Conservation (phyloP, 2,888 invertebrate species). For the Clitarchus hookeri region DNA sequence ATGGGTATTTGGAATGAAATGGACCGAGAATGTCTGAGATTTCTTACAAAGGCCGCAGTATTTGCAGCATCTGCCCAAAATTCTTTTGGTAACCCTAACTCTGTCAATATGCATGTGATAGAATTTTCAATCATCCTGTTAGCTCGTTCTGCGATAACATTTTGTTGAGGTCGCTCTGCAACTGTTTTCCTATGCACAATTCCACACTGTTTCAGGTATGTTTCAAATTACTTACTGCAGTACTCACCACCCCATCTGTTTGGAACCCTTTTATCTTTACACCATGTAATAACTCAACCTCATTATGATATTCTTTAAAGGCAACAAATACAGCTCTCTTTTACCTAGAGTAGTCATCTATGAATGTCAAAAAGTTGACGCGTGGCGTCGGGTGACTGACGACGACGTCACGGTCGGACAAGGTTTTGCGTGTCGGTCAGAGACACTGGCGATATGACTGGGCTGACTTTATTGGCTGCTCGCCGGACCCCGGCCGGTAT, state of each 20-base stretch:
- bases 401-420: too few relatives aligned
- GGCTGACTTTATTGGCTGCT: too few relatives aligned
- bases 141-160: not conserved
- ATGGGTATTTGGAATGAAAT: too few relatives aligned
- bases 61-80: not conserved
- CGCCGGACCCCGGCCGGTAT: too few relatives aligned
- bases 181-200: not conserved
- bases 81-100: not conserved
- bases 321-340: constrained; percentile 16
- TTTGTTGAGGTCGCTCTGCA: not conserved
- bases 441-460: too few relatives aligned
- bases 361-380: too few relatives aligned
- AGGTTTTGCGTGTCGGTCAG: too few relatives aligned
- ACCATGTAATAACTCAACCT: not conserved
- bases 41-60: not conserved
- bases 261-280: not conserved
- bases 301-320: not conserved
- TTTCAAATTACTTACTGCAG: not conserved
- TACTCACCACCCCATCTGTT: not conserved
- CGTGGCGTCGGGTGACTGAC: too few relatives aligned
- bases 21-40: too few relatives aligned
- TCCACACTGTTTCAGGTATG: not conserved
- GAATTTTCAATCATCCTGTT: not conserved
- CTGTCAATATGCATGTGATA: not conserved
- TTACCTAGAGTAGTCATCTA: not conserved